Base-by-base conservation (phyloP, 2,113 vertebrate species). In the Poeciliopsis prolifica region DNA sequence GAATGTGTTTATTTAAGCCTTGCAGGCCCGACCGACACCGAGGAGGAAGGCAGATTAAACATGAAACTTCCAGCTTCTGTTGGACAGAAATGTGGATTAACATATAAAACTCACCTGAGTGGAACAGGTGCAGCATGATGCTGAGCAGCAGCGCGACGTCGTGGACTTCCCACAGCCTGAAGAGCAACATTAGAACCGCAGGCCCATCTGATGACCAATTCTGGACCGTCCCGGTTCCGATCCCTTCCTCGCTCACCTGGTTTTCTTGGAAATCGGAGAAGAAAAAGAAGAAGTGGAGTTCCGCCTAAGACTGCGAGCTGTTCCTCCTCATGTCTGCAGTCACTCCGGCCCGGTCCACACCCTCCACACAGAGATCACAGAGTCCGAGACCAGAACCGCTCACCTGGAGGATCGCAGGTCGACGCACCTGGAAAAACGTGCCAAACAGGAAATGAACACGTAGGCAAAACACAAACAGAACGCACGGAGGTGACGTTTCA, bases 101-200 rank as follows among this genome's bases (percentile, higher is more conserved):
- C 22, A 73, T 24, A 51, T 37, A 12, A 24, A 37, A 3, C 92
- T 90, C 85, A 94, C 93, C 92, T 72, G 77, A n/a, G 71, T 87
- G 84, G 68, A 76, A 89, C 71, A 89, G 35, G 72, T 68, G 83
- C 1, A 92, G 29, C n/a, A 77, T 37, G 71, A 88, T 70, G 87
- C 88, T 85, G 86, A 93, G 70, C 68, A 91, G 66, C 65, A 91
- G 80, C 79, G 88, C 75, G 30, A 80, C 80, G 72, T 86, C 78
- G 51, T 88, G 86, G 5, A 84, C 14, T 35, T 87, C 84, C 90
- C 84, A 88, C 65, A 85, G 77, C 75, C 78, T 84, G 24, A 88
- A 80, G 75, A 67, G 72, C 87, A 82, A 84, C 92, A 92, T 94
- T 80, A 79, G 91, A 81, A 90, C 79, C 70, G 31, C 31, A 74